phyloP scores from a whole-genome alignment of 1,140 invertebrate species.

The Ceratosolen fusciceps region DNA sequence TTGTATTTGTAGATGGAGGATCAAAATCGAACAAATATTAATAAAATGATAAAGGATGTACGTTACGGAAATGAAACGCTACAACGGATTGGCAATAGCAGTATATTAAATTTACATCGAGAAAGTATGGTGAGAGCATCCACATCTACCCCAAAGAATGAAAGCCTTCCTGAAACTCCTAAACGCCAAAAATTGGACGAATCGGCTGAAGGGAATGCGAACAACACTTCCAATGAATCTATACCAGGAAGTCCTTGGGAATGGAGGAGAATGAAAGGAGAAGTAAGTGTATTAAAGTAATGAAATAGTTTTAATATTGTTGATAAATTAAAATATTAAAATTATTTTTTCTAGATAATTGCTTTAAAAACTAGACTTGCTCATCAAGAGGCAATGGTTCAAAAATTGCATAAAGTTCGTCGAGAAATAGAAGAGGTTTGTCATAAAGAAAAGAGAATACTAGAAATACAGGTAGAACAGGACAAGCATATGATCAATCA shows the following conservation, averaged over 20 bases:
- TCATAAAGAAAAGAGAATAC: conserved; percentile 65
- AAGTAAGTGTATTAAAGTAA: conserved; percentile 45
- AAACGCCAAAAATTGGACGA: conserved; percentile 32
- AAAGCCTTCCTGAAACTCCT: conserved; percentile 32
- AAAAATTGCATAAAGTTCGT: conserved; percentile 65
- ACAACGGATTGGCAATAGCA: conserved; percentile 9
- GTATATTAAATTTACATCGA: background rate
- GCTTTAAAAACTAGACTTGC: conserved; percentile 62
- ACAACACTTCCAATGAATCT: conserved; percentile 25
- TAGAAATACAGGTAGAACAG: conserved; percentile 62
- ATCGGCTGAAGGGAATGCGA: background rate
- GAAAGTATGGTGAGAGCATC: conserved; percentile 5
- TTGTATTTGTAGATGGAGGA: conserved; percentile 52
- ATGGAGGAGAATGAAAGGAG: conserved; percentile 55
- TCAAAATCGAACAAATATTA: conserved; percentile 49
- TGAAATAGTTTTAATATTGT: conserved; percentile 1
- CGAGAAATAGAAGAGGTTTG: conserved; percentile 68
- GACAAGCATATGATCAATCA: conserved; percentile 67
- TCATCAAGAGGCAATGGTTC: conserved; percentile 66
- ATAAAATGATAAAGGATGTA: conserved; percentile 53
- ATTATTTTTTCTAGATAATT: conserved; percentile 56
- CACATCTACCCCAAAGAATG: background rate
- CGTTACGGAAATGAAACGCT: conserved; percentile 29
- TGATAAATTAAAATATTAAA: background rate
- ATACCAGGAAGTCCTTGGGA: conserved; percentile 57